phyloP scores from a whole-genome alignment of 2,888 invertebrate genomes.

The Phrixothrix hirtus region DNA sequence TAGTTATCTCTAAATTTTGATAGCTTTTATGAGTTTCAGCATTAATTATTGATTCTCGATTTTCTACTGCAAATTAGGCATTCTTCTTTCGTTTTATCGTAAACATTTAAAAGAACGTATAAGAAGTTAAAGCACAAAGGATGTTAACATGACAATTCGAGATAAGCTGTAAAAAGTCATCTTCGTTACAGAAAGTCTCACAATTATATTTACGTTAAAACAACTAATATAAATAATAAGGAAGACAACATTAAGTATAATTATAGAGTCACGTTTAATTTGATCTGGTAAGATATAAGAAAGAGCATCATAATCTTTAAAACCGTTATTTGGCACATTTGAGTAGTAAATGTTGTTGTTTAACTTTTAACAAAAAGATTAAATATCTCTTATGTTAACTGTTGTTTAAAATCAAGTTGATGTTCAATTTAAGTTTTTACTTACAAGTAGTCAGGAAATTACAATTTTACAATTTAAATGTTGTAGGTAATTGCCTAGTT shows the following conservation, averaged over 20 bases:
- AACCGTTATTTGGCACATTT: conserved; percentile 28
- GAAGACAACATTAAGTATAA: conserved; percentile 23
- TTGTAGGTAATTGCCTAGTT: too few species aligned
- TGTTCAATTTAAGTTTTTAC: not conserved
- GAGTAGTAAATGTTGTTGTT: conserved; percentile 21
- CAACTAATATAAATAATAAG: conserved; percentile 29
- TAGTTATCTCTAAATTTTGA: conserved; percentile 7
- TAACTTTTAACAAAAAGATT: conserved; percentile 15
- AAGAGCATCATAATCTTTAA: conserved; percentile 15
- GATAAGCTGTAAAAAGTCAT: conserved; percentile 1
- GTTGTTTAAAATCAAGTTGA: conserved; percentile 8
- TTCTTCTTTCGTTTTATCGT: not conserved
- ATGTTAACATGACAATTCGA: not conserved
- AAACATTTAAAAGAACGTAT: not conserved
- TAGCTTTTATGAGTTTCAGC: conserved; percentile 9
- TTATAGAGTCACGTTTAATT: conserved; percentile 26
- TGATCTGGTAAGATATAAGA: conserved; percentile 22
- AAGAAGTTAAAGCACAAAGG: not conserved
- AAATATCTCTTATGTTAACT: conserved; percentile 13
- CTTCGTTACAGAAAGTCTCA: conserved; percentile 18
- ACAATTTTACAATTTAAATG: not conserved
- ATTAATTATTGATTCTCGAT: conserved; percentile 11
- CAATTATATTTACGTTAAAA: conserved; percentile 31
- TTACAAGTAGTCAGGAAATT: too few species aligned
- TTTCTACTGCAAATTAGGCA: not conserved